Percentiles rank a stretch among this genome's conserved stretches.
These are phyloP conservation scores for Lasiurus cinereus DNA, from an alignment of 2,113 vertebrate genomes.

Conservation along the genomic window DNA sequence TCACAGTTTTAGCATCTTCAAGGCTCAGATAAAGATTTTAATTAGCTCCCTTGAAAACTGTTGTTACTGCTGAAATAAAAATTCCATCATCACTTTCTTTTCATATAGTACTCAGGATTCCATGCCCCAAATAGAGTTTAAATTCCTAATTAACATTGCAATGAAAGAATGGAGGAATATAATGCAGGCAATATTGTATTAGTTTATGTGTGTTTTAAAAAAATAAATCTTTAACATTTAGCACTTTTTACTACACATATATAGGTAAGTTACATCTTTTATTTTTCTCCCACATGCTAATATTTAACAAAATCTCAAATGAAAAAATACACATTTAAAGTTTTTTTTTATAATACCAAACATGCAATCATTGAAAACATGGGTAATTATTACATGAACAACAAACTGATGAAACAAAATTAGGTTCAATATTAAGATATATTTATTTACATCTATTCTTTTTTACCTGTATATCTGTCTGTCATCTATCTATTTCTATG, in stretches of 20 bases:
- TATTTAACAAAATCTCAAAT: background rate
- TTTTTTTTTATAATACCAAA: conserved; percentile 23
- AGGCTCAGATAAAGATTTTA: conserved; percentile 88
- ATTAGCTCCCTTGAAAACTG: conserved; percentile 91
- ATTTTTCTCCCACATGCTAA: background rate
- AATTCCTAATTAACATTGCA: conserved; percentile 60
- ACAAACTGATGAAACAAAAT: background rate
- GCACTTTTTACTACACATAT: conserved; percentile 10
- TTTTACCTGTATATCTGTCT: background rate
- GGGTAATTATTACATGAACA: background rate
- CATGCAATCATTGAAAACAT: background rate
- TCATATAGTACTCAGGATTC: conserved; percentile 73
- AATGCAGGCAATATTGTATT: background rate
- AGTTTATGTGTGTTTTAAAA: conserved; percentile 33
- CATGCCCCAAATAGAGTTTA: conserved; percentile 62
- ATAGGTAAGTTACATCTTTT: conserved; percentile 13
- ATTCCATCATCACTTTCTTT: conserved; percentile 83
- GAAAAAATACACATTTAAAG: conserved; percentile 59
- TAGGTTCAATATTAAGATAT: background rate
- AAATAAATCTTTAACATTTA: conserved; percentile 30
- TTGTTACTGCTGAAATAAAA: conserved; percentile 84
- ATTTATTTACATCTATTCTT: background rate
- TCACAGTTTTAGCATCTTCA: conserved; percentile 82
- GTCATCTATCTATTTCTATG: background rate
- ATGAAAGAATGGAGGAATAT: background rate